A percentile compares a stretch with the other conserved stretches of the same genome.
These are phyloP conservation scores for Exaiptasia diaphana DNA, from an alignment of 64 coral and sea anemone genomes.

Conservation along the genomic window DNA sequence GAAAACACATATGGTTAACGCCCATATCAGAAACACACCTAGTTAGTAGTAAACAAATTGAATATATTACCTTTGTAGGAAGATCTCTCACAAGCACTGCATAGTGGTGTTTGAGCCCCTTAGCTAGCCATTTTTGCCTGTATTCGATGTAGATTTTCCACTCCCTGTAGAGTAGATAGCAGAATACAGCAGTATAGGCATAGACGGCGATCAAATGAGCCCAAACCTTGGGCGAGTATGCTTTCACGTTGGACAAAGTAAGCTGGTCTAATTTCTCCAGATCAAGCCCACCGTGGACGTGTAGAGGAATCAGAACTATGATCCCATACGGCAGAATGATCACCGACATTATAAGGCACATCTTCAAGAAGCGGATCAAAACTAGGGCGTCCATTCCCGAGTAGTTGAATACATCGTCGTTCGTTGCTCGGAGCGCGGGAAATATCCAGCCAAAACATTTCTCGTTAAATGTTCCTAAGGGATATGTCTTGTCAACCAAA, in stretches of 20 bases:
- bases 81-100: constrained; percentile 55
- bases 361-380: constrained; percentile 51
- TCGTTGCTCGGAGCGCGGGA: constrained; percentile 37
- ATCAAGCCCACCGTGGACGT: constrained; percentile 10
- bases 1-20: not conserved
- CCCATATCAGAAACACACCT: not conserved
- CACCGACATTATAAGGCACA: constrained; percentile 36
- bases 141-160: constrained; percentile 54
- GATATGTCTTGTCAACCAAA: constrained; percentile 39
- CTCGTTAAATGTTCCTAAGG: constrained; percentile 15
- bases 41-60: not conserved
- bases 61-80: constrained; percentile 34
- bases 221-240: not conserved
- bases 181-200: constrained; percentile 46
- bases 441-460: constrained; percentile 55
- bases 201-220: constrained; percentile 51
- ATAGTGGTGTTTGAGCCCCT: constrained; percentile 35
- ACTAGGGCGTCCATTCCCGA: constrained; percentile 55
- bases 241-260: constrained; percentile 23
- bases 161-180: constrained; percentile 51
- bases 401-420: constrained; percentile 63
- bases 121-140: constrained; percentile 47
- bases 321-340: constrained; percentile 54
- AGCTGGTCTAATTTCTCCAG: constrained; percentile 13
- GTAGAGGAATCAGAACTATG: constrained; percentile 36